Base-by-base conservation (phyloP, 2,113 vertebrate species). In the Urocynchramus pylzowi region DNA sequence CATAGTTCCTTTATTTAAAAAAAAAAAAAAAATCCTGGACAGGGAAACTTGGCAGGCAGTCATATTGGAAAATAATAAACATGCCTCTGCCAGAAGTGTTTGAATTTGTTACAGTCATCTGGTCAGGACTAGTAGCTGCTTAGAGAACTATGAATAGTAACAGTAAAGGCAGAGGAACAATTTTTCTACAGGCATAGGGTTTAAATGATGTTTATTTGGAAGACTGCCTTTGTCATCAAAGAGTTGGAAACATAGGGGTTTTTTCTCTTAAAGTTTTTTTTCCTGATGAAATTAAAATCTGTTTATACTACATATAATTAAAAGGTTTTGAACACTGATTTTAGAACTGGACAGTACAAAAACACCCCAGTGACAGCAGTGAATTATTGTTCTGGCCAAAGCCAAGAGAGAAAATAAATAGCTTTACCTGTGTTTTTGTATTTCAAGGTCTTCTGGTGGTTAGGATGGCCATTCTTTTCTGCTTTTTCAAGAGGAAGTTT, bases 31-130 rank as follows among this genome's bases (percentile, higher is more conserved):
- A 71, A 37, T 39, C n/a, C 75, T 95, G 93, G 71, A 70, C 60
- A 44, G 52, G 91, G 69, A 87, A 81, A 81, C 56, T 92, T 96
- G 94, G 91, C 95, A 94, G 93, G 60, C 86, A 63, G 35, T 92
- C 91, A 47, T 92, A 92, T 68, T 92, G 91, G 80, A 96, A 95
- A 96, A 97, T 96, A 93, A 97, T 96, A 95, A 92, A 93, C 93
- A 87, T 1, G 27, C 52, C 37, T 89, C 70, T 95, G 93, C 89
- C 95, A 97, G 86, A 87, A 95, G 80, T 84, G 60, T 91, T 95
- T 92, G 87, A 94, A 93, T 96, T 95, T 92, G 93, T 87, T 96
- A 68, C 76, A 92, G 89, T 95, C 96, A 93, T 93, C 76, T 92
- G 93, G 83, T 95, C 89, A 82, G 91, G 84, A 94, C 89, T 91